Conservation (phyloP, 23 tunicate species). For the Trididemnum nubilum region DNA sequence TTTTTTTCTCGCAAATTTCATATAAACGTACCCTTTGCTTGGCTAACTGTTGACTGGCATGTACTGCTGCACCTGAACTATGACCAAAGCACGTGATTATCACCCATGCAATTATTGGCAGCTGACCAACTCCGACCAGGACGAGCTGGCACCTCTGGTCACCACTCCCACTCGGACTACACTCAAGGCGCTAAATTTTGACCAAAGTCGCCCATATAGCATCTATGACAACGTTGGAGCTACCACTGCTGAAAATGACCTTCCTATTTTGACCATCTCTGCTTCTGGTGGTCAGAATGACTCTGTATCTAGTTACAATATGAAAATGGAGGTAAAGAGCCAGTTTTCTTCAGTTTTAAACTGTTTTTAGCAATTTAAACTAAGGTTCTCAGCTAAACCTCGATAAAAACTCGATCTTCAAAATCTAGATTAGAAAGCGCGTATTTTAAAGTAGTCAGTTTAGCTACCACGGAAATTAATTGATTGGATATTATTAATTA, state of each 20-base stretch:
- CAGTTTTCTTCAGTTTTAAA: background rate
- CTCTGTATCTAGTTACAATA: background rate
- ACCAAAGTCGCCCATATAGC: constrained; percentile 19
- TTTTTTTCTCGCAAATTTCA: too few species aligned
- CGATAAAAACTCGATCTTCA: too few species aligned
- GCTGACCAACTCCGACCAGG: background rate
- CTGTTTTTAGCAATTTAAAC: background rate
- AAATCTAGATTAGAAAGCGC: too few species aligned
- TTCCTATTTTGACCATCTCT: background rate
- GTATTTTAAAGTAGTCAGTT: too few species aligned
- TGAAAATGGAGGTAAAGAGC: constrained; percentile 7
- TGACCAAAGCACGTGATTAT: too few species aligned
- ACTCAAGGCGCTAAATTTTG: background rate
- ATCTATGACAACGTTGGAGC: constrained; percentile 5
- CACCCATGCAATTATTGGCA: too few species aligned
- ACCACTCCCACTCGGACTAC: background rate
- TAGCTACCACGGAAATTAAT: too few species aligned
- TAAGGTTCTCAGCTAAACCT: too few species aligned
- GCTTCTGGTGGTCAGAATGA: background rate
- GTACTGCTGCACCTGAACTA: too few species aligned
- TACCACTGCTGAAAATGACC: background rate
- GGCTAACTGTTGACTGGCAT: too few species aligned
- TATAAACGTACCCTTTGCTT: too few species aligned
- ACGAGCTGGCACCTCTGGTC: background rate
- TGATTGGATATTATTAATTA: too few species aligned